Evolutionary conservation across 92 coral and sea anemone species (phyloP), one percentile per base, ranked within the genome.

Genomic region (Heliopora coerulea): DNA sequence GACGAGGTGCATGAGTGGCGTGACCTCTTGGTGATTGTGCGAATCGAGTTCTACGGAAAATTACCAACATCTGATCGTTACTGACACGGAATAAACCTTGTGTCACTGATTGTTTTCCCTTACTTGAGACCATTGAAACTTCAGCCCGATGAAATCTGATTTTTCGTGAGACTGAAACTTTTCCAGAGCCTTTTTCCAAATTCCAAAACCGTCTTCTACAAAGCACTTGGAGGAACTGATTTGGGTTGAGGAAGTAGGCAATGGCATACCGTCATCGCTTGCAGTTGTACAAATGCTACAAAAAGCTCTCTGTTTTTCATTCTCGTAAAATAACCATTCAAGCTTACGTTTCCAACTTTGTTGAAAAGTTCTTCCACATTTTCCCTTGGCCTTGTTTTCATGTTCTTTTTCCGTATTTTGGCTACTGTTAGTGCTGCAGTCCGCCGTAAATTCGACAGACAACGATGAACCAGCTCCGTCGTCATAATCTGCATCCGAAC

Each of bases 241-340:
- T 35, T 65, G 73, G 14, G 28, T 65, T 40, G 54, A 65, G 12
- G 73, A 65, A 65, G 73, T 65, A 44, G 73, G 73, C 20, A 65
- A 65, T 65, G 54, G 73, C 73, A 65, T 65, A 24, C 34, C 35
- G 9, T 40, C 56, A 23, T 40, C 73, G 32, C 73, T 13, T 65
- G 73, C 73, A 28, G 73, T 33, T 65, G 18, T 65, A 31, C 56
- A 65, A 0, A 28, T 65, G 73, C 73, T 40, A 42, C 73, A 65
- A 65, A 65, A 65, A 19, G 73, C 73, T 65, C n/a, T 65, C 54
- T 40, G 31, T 27, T 39, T 65, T 65, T 65, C 73, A 65, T 65
- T 65, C 31, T 65, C 35, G 73, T 65, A 65, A 18, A 65, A 65
- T 65, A 65, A 65, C 73, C 73, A 65, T 54, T 40, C 0, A 39